Percentiles rank a stretch among this genome's conserved stretches.
phyloP scores from a whole-genome alignment of 2,797 vertebrate genomes.

The Triplophysa yarkandensis region DNA sequence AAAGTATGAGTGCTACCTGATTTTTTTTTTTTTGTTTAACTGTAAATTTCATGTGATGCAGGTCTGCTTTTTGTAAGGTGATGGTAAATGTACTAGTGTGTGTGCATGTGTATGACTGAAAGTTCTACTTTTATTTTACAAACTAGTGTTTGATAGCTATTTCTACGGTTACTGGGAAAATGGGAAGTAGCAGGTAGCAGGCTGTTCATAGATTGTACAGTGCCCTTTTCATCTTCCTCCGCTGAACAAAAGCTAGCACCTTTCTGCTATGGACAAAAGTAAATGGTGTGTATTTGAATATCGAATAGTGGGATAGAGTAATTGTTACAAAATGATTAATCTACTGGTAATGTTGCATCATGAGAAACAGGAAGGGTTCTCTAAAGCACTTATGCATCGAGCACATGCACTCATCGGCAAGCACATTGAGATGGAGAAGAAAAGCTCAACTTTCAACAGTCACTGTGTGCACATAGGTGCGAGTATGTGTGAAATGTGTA shows the following conservation, averaged over 20 bases:
- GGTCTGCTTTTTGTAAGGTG: conserved; percentile 36
- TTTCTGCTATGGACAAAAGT: conserved; percentile 15
- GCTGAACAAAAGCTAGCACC: conserved; percentile 32
- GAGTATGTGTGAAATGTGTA: conserved; percentile 33
- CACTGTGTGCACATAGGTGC: conserved; percentile 23
- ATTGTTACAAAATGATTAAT: background rate
- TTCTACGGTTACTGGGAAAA: conserved; percentile 6
- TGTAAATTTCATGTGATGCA: conserved; percentile 66
- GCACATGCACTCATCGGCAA: conserved; percentile 29
- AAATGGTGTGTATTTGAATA: background rate
- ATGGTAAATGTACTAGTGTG: conserved; percentile 1
- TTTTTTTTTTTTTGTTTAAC: conserved; percentile 77
- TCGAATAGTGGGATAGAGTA: background rate
- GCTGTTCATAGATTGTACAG: conserved; percentile 27
- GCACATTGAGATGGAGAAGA: conserved; percentile 16
- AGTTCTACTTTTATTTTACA: conserved; percentile 48
- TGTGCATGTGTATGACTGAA: conserved; percentile 39
- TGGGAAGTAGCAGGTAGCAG: conserved; percentile 37
- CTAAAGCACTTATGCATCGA: conserved; percentile 28
- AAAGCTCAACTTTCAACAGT: conserved; percentile 5
- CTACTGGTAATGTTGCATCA: background rate
- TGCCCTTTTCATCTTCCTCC: conserved; percentile 36
- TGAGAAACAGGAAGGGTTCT: conserved; percentile 10
- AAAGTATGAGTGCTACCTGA: conserved; percentile 78
- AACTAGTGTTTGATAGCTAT: conserved; percentile 9